These are phyloP conservation scores for Conus canariensis DNA, from an alignment of 2,888 invertebrate genomes.

Conservation along the genomic window DNA sequence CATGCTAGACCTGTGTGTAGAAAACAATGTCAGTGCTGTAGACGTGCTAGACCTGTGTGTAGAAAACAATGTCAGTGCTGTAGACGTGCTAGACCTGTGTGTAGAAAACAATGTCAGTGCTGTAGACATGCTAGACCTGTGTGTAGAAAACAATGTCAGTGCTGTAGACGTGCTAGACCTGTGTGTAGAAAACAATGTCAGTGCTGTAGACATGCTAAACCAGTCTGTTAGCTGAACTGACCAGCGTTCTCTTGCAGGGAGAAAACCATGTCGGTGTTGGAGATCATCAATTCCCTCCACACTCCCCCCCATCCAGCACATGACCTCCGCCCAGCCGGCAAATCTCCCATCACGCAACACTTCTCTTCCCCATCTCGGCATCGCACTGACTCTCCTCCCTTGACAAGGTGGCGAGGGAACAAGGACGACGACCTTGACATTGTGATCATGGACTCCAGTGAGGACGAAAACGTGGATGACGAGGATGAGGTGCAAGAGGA, in stretches of 20 bases:
- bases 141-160: background rate
- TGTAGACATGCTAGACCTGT: background rate
- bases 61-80: too few species aligned
- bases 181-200: background rate
- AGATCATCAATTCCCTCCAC: slow-evolving; percentile 60
- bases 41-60: too few species aligned
- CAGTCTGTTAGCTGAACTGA: background rate
- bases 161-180: background rate
- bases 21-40: too few species aligned
- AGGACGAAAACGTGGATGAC: background rate
- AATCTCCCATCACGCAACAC: background rate
- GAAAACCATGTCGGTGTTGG: slow-evolving; percentile 63
- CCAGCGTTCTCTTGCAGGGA: slow-evolving; percentile 51
- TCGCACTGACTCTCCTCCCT: background rate
- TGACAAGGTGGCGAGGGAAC: background rate
- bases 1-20: too few species aligned
- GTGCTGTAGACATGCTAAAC: background rate
- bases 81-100: too few species aligned
- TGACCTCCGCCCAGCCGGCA: background rate
- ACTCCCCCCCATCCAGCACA: background rate
- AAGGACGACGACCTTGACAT: background rate
- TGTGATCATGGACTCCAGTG: background rate
- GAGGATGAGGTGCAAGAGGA: background rate
- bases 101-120: too few species aligned
- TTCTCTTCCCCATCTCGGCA: background rate